These are phyloP conservation scores for Strigamia crassipes DNA, from an alignment of 2,888 invertebrate genomes.

Conservation along the genomic window DNA sequence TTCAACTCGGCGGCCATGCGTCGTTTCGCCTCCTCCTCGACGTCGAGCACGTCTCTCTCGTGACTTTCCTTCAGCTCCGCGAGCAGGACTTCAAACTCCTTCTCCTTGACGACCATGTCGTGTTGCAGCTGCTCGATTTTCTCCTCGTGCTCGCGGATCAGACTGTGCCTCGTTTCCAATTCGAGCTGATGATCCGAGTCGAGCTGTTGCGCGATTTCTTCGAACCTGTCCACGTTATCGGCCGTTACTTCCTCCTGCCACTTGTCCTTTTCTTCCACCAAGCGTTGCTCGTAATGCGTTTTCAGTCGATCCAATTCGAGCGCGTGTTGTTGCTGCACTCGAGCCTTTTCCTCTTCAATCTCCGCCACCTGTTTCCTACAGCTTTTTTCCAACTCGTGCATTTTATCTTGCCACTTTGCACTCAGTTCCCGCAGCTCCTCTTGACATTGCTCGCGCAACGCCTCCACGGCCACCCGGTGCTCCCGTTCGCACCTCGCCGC, in stretches of 20 bases:
- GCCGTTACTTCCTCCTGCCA: conserved; percentile 41
- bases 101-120: conserved; percentile 39
- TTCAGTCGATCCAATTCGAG: conserved; percentile 16
- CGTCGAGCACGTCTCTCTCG: conserved; percentile 43
- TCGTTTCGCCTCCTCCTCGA: background rate
- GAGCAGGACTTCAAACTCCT: conserved; percentile 3
- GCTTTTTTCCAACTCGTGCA: background rate
- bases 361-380: background rate
- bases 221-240: conserved; percentile 43
- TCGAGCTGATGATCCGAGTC: conserved; percentile 39
- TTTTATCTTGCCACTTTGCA: background rate
- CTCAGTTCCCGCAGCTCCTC: background rate
- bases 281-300: conserved; percentile 4
- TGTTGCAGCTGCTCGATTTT: conserved; percentile 44
- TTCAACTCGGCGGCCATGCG: background rate
- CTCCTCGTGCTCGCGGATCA: conserved; percentile 44
- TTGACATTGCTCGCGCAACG: conserved; percentile 5
- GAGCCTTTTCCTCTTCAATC: background rate
- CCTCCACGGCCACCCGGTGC: background rate
- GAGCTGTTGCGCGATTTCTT: conserved; percentile 36
- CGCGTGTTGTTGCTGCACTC: background rate
- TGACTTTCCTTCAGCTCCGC: conserved; percentile 43
- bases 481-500: background rate
- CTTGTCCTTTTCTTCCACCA: conserved; percentile 20
- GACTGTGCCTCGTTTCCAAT: conserved; percentile 31